Percentiles rank a stretch among this genome's conserved stretches.
phyloP scores from a whole-genome alignment of 2,797 vertebrate genomes.

The Hyperoplus immaculatus region DNA sequence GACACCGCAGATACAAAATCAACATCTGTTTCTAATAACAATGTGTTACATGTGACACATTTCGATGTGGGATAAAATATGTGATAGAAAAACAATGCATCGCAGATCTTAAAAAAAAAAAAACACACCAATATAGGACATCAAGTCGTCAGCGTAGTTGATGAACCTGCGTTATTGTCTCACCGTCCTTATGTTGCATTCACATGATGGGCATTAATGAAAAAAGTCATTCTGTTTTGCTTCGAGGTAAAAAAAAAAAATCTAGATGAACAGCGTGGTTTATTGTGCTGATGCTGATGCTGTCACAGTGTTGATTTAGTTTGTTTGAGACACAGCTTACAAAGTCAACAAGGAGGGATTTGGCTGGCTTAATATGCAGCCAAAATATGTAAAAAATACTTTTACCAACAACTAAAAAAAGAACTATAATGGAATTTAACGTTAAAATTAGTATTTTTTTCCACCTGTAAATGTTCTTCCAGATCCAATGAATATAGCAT shows the following conservation, averaged over 20 bases:
- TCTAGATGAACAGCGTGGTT: constrained; percentile 50
- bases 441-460: not conserved
- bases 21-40: constrained; percentile 86
- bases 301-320: constrained; percentile 33
- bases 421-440: constrained; percentile 3
- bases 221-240: constrained; percentile 65
- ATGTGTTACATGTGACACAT: constrained; percentile 82
- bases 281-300: constrained; percentile 59
- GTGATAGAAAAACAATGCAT: constrained; percentile 63
- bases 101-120: constrained; percentile 59
- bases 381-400: not conserved
- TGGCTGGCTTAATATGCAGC: constrained; percentile 7
- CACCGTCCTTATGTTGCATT: constrained; percentile 76
- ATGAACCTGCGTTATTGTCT: constrained; percentile 75
- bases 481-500: not conserved
- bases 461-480: not conserved
- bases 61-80: constrained; percentile 64
- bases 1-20: constrained; percentile 72
- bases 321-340: constrained; percentile 17
- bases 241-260: constrained; percentile 46
- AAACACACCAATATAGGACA: constrained; percentile 65
- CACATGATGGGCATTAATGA: constrained; percentile 72
- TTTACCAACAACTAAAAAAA: not conserved
- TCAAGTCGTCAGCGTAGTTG: constrained; percentile 73
- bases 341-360: constrained; percentile 37